These are phyloP conservation scores for Lithophane semibrunnea DNA, from an alignment of 2,888 invertebrate species.

Conservation along the genomic window DNA sequence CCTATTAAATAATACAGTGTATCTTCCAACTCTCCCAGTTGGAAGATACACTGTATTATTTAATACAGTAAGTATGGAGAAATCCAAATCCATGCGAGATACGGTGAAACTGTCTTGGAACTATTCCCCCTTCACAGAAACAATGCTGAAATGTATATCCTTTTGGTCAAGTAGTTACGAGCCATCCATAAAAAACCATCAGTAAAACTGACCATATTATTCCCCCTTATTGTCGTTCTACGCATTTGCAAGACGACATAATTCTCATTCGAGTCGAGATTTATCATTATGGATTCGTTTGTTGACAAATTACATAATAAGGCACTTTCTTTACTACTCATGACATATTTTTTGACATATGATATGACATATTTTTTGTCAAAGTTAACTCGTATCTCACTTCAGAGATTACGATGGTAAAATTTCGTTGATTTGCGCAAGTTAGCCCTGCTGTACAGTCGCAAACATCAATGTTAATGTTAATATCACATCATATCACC, in stretches of 20 bases:
- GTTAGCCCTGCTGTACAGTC: not conserved
- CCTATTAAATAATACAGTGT: no score
- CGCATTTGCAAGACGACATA: not conserved
- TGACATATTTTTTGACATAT: not conserved
- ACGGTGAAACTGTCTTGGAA: no score
- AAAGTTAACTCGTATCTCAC: not conserved
- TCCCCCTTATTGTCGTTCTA: not conserved
- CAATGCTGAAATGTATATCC: not conserved
- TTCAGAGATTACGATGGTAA: not conserved
- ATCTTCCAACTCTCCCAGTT: no score
- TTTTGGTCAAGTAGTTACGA: no score
- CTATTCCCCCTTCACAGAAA: no score
- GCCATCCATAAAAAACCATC: no score
- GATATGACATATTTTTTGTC: not conserved
- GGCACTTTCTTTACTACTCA: not conserved
- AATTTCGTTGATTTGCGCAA: not conserved
- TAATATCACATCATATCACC: constrained; percentile 68
- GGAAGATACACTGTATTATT: no score
- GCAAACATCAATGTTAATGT: constrained; percentile 59
- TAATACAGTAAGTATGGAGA: no score
- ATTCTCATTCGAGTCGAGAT: not conserved
- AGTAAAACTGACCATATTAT: no score
- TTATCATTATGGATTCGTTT: not conserved
- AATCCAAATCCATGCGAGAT: no score
- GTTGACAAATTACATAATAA: not conserved